phyloP scores from a whole-genome alignment of 1,140 invertebrate species.

The Bombus superbus region DNA sequence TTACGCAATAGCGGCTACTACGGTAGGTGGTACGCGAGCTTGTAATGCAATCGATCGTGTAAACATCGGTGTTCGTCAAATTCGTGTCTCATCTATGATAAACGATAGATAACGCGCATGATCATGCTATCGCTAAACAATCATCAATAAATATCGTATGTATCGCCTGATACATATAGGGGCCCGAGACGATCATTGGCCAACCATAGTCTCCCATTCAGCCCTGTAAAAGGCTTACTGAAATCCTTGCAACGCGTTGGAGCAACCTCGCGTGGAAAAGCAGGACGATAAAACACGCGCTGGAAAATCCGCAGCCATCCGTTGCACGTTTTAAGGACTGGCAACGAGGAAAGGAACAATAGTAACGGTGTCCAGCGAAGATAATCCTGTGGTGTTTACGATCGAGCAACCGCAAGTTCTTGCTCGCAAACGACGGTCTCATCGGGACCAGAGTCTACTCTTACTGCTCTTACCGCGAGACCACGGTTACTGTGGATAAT shows the following conservation, averaged over 20 bases:
- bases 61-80: too few species aligned
- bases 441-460: neutral
- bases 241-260: neutral
- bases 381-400: slow-evolving; percentile 55
- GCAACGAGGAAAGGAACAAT: slow-evolving; percentile 18
- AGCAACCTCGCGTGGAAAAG: too few species aligned
- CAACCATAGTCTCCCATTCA: too few species aligned
- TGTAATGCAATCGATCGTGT: too few species aligned
- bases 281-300: neutral
- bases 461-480: neutral
- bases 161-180: too few species aligned
- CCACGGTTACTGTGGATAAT: neutral
- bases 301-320: neutral
- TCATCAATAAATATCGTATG: too few species aligned
- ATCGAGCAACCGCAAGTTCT: slow-evolving; percentile 40
- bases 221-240: neutral
- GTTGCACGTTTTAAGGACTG: neutral
- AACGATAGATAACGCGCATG: too few species aligned
- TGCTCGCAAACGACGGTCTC: slow-evolving; percentile 31
- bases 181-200: too few species aligned
- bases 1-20: too few species aligned
- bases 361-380: neutral
- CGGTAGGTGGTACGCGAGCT: too few species aligned
- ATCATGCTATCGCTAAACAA: too few species aligned
- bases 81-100: too few species aligned